Base-by-base conservation (phyloP, 1,140 invertebrate genomes). In the Diabrotica undecimpunctata region DNA sequence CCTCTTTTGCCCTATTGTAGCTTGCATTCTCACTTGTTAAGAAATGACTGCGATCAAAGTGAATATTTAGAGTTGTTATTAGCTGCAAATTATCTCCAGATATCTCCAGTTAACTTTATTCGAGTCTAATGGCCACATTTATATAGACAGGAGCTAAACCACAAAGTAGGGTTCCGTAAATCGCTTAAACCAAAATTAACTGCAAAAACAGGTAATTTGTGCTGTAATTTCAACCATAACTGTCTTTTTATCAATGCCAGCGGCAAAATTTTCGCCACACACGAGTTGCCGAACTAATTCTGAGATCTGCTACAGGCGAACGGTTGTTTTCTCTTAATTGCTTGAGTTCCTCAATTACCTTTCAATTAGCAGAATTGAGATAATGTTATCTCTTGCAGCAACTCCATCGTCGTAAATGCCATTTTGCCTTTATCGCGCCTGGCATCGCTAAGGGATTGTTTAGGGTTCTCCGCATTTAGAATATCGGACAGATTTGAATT, bases 341-440 rank as follows among this genome's bases (percentile, higher is more conserved):
- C 75, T 56, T 54, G 66, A 72, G 69, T 75, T 74, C 71, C 68
- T 66, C 76, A 75, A 77, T 78, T 78, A 77, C 69, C 73, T 78
- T 77, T 78, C 76, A 78, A 78, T 78, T 78, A 78, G 72, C 66
- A 68, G 68, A 70, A 50, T 62, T 62, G 46, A 74, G 76, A 77
- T 76, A 75, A 72, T 73, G 65, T 70, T 74, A 75, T 76, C 75
- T 76, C 70, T 73, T 72, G 68, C 71, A 67, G 35, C 58, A 51
- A 50, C 58, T 60, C 39, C 46, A 60, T 60, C 58, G 58, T n/a
- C 38, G 56, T 37, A 38, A 57, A 57, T 57, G 55, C 55, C 55
- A 57, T 57, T 57, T 37, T 25, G 25, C 37, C 55, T 57, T 57
- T 57, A 57, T 57, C 55, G 35, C 36, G 25, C 38, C 38, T 37